Base-by-base conservation (phyloP, 2,797 vertebrate species). In the Malurus splendens region DNA sequence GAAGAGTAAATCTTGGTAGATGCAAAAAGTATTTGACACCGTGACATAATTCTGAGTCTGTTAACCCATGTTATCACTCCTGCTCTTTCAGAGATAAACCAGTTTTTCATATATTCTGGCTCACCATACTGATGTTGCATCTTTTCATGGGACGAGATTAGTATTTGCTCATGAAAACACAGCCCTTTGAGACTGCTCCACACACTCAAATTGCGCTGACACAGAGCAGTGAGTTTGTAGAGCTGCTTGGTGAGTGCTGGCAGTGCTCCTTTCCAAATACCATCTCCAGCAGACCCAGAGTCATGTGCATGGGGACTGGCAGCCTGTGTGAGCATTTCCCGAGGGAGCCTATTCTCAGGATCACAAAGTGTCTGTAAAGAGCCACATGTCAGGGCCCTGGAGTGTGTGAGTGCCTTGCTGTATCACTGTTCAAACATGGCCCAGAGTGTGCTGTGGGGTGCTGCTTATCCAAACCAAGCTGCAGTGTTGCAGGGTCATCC, bases 171-270 rank as follows among this genome's bases (percentile, higher is more conserved):
- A 1, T 68, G 41, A 70, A 88, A 85, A 61, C 78, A 48, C 27
- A 57, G 44, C 57, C 57, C 54, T 74, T 25, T 56, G 59, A 79
- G 81, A 24, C 52, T 56, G 45, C 55, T 87, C 9, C 33, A 11
- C 32, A 10, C 76, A 19, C 87, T 90, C 74, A 14, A 52, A 73
- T 79, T 90, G 87, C 1, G 24, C 89, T 93, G 93, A 86, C 74
- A 33, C 66, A 42, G 73, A 86, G 4, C 73, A 60, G 91, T 45
- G 14, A 11, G 61, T 86, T 76, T 73, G 86, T 32, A 32, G 82
- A 81, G 85, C 92, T 81, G 80, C 85, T 42, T 48, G 84, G 78
- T 78, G 87, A 60, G 12, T n/a, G 85, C 91, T 94, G 91, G 92
- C 92, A 94, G 71, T 3, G 1, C 22, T 81, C 73, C 77, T 90